Percentiles rank a stretch among this genome's conserved stretches.
phyloP scores from a whole-genome alignment of 1,140 invertebrate genomes.

The Brachionus calyciflorus region DNA sequence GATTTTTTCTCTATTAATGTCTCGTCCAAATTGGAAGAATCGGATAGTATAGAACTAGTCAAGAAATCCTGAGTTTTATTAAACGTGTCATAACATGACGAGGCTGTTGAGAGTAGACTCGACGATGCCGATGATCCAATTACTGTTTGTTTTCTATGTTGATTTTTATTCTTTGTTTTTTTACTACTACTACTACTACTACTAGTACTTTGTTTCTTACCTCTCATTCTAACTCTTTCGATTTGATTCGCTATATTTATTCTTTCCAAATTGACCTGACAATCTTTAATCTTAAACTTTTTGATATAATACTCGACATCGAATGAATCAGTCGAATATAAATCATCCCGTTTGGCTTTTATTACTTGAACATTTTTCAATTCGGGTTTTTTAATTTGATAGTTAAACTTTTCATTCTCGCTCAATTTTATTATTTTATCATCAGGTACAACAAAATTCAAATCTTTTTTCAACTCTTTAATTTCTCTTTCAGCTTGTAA shows the following conservation, averaged over 20 bases:
- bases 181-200: too few relatives aligned
- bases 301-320: background rate
- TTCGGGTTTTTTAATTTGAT: background rate
- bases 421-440: background rate
- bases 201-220: background rate
- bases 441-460: conserved; percentile 6
- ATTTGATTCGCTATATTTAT: background rate
- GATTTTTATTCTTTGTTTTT: too few relatives aligned
- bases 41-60: too few relatives aligned
- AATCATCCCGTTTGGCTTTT: background rate
- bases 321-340: background rate
- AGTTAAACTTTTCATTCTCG: conserved; percentile 2
- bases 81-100: too few relatives aligned
- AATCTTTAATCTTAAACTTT: background rate
- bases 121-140: too few relatives aligned
- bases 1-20: too few relatives aligned
- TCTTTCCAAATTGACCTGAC: background rate
- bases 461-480: background rate
- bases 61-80: too few relatives aligned
- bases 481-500: background rate
- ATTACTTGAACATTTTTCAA: background rate
- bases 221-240: background rate
- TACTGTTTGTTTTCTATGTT: too few relatives aligned
- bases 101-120: too few relatives aligned
- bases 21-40: too few relatives aligned